Conservation (phyloP, 1,140 invertebrate genomes). For the Leptopilina clavipes region DNA sequence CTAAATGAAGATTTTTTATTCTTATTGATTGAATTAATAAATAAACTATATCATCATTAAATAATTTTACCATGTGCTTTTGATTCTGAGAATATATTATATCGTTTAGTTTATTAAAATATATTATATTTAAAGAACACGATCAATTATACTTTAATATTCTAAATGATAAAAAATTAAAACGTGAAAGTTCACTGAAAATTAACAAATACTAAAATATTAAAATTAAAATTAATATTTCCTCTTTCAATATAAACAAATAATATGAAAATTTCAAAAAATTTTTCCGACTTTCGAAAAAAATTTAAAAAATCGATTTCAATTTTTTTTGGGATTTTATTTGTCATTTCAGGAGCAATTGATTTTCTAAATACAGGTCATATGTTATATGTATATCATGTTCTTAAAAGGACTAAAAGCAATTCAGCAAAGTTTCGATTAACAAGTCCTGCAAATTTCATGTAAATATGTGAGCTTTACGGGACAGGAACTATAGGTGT, state of each 20-base stretch:
- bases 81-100: neutral
- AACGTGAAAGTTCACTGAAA: too few relatives aligned
- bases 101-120: conserved; percentile 12
- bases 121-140: neutral
- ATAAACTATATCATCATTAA: neutral
- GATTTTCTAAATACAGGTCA: neutral
- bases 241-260: too few relatives aligned
- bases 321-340: too few relatives aligned
- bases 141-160: neutral
- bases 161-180: neutral
- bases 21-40: too few relatives aligned
- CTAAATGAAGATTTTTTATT: too few relatives aligned
- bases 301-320: too few relatives aligned
- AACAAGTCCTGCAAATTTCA: conserved; percentile 27
- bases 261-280: too few relatives aligned
- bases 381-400: neutral
- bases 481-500: conserved; percentile 1
- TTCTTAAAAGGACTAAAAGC: neutral
- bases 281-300: too few relatives aligned
- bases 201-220: too few relatives aligned
- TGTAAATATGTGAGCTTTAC: conserved; percentile 20
- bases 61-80: neutral
- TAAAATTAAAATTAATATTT: neutral
- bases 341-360: too few relatives aligned
- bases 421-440: conserved; percentile 14